Percentiles rank a stretch among this genome's conserved stretches.
These are phyloP conservation scores for Lophius americanus DNA, from an alignment of 2,797 vertebrate genomes.

Conservation along the genomic window DNA sequence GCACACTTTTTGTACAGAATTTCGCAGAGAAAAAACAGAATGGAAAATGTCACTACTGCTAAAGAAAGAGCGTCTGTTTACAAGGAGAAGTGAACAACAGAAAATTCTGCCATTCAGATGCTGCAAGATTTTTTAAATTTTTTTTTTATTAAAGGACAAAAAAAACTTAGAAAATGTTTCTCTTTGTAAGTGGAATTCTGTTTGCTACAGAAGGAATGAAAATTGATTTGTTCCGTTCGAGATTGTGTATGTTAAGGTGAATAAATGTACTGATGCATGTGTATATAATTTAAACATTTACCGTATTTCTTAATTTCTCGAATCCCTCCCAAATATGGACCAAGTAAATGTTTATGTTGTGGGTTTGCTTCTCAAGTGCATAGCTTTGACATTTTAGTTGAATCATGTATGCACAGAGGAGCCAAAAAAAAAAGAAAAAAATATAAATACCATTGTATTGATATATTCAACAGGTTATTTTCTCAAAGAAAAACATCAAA, in stretches of 20 bases:
- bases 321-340: slow-evolving; percentile 78
- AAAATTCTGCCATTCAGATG: slow-evolving; percentile 88
- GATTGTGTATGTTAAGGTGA: slow-evolving; percentile 66
- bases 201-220: slow-evolving; percentile 89
- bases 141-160: slow-evolving; percentile 85
- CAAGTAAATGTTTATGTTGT: slow-evolving; percentile 74
- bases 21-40: slow-evolving; percentile 87
- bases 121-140: slow-evolving; percentile 80
- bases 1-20: slow-evolving; percentile 95
- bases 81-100: slow-evolving; percentile 86
- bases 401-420: slow-evolving; percentile 90
- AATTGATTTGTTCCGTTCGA: slow-evolving; percentile 81
- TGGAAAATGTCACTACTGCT: slow-evolving; percentile 90
- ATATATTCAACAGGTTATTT: slow-evolving; percentile 95
- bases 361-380: slow-evolving; percentile 86
- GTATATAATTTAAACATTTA: slow-evolving; percentile 77
- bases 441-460: slow-evolving; percentile 91
- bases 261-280: slow-evolving; percentile 65
- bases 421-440: slow-evolving; percentile 76
- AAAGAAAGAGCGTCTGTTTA: slow-evolving; percentile 87
- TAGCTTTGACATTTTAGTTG: slow-evolving; percentile 86
- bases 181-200: slow-evolving; percentile 85
- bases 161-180: slow-evolving; percentile 89
- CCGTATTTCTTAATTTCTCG: slow-evolving; percentile 68
- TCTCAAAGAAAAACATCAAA: slow-evolving; percentile 95